Evolutionary conservation across 2,113 vertebrate species (phyloP), one percentile per base, ranked within the genome.

Genomic region (Antechinus stuartii): DNA sequence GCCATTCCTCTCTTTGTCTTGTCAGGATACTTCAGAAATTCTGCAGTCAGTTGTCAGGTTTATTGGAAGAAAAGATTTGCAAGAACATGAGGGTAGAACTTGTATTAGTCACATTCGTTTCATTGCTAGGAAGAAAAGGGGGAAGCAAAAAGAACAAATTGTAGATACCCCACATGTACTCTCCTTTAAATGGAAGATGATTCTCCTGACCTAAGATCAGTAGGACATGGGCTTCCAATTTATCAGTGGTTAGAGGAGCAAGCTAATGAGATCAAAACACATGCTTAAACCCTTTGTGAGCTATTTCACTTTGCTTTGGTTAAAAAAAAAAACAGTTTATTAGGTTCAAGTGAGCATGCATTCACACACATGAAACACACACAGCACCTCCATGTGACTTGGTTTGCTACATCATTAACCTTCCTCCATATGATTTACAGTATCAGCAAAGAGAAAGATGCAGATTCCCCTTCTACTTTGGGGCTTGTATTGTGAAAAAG

Each of bases 81-180:
- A 92, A 35, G 24, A 95, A 90, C 89, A 0, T 14, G 52, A 52
- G 95, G 91, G 53, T 16, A 55, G 30, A 89, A 24, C 8, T 92
- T 89, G 54, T 93, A 53, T 94, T 56, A 30, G 30, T n/a, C 46
- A 96, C 23, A 7, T 56, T 24, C 90, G 95, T 94, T 56, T 26
- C 91, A 94, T 93, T 91, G 89, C 30, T 92, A 92, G 19, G 92
- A 92, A 25, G 24, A 91, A 92, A 91, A 95, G 55, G 8, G 95
- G 24, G 50, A 94, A 57, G 92, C 96, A 52, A 14, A 96, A 96
- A 30, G 92, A 91, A 42, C 26, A 94, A 95, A 90, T 84, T 22
- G n/a, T 14, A n/a, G 30, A 76, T 76, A n/a, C 30, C n/a, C n/a
- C n/a, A 42, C 68, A 42, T 42, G 19, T 42, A 23, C 68, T 84